A percentile compares a stretch with the other conserved stretches of the same genome.
Evolutionary conservation across 1,140 invertebrate genomes (phyloP).

Genomic region (Nixonia krombeini): DNA sequence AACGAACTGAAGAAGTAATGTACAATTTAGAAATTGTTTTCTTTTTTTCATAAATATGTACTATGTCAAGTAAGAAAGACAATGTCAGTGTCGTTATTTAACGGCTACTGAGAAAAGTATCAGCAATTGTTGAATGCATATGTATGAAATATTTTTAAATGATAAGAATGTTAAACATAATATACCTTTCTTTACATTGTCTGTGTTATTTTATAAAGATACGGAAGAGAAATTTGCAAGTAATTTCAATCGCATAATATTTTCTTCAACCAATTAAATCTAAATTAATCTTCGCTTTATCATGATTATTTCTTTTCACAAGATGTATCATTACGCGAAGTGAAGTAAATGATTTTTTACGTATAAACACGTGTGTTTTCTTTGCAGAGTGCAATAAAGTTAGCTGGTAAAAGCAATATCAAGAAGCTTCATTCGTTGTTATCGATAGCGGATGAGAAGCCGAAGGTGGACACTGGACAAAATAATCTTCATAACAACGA

Average conservation of each 20-base stretch:
- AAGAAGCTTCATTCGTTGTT: conserved; percentile 71
- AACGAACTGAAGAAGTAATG: too few species aligned
- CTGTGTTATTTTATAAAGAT: not conserved
- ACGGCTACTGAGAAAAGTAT: too few species aligned
- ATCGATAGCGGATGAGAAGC: conserved; percentile 74
- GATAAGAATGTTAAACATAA: too few species aligned
- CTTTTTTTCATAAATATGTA: too few species aligned
- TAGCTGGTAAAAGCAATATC: conserved; percentile 74
- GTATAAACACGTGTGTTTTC: conserved; percentile 29
- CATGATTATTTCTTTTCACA: not conserved
- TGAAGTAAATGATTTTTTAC: conserved; percentile 1
- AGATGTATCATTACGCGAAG: too few species aligned
- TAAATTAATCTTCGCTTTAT: not conserved
- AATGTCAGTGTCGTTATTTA: too few species aligned
- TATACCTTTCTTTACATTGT: not conserved
- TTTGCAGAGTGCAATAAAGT: conserved; percentile 75
- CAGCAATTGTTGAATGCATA: too few species aligned
- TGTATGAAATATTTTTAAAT: too few species aligned
- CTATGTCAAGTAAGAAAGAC: too few species aligned
- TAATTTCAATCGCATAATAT: too few species aligned
- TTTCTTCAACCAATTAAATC: not conserved
- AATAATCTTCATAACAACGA: conserved; percentile 72
- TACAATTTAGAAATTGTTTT: too few species aligned
- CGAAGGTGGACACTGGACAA: conserved; percentile 74
- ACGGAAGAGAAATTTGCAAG: too few species aligned